Evolutionary conservation across 1,140 invertebrate genomes (phyloP), one percentile per base, ranked within the genome.

Genomic region (Conopomorpha cramerella): DNA sequence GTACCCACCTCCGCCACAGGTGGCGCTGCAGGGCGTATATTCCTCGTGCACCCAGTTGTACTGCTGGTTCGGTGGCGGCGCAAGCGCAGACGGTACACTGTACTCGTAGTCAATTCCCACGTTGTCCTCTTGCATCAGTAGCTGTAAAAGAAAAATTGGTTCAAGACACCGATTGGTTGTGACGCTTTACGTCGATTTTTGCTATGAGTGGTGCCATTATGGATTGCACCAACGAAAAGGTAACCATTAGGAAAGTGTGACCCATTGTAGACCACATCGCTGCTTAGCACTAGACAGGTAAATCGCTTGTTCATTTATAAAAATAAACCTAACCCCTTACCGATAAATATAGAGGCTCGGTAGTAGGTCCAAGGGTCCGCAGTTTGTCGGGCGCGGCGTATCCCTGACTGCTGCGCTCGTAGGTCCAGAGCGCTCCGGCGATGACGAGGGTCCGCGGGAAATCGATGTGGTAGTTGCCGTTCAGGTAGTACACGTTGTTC

Each of bases 381-480:
- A 98, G 81, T 36, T 81, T 86, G 73, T 98, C 94, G 0, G 91
- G 91, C 1, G 91, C 87, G 2, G 86, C 84, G 54, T 93, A 88
- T 10, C 86, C 87, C 61, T 90, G 84, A 2, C 88, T 85, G 55
- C 86, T 87, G 35, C 92, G 81, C 47, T 91, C 87, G 64, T 98
- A 98, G 60, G 90, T 85, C 82, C 96, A 96, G 49, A 85, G 85
- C 1, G 87, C 86, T 3, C 92, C 92, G 10, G 91, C 88, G 50
- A 94, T 91, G 35, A 81, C 79, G 39, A 92, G 73, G 16, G 86
- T 86, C 32, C 87, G 80, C 0, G 93, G 92, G 64, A 91, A 93
- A 66, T 95, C 92, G 56, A 98, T 96, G 53, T 87, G 84, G 86
- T 92, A 96, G 60, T 96, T 91, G 3, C 95, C 95, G 68, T 98